These are phyloP conservation scores for Clunio marinus DNA, from an alignment of 2,888 invertebrate genomes.

Conservation along the genomic window DNA sequence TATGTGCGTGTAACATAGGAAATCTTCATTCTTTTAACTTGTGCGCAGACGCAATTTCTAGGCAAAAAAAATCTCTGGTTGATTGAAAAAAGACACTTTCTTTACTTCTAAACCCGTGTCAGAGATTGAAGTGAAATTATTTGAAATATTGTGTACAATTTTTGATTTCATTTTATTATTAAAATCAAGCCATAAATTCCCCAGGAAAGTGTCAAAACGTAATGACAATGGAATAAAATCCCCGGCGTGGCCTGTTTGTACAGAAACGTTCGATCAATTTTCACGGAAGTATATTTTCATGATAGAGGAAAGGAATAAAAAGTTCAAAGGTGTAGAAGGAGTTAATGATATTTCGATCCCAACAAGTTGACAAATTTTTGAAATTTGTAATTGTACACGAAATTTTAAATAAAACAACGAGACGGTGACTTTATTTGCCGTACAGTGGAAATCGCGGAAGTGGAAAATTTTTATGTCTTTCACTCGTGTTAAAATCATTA, in stretches of 20 bases:
- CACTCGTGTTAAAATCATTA: conserved; percentile 20
- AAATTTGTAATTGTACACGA: conserved; percentile 9
- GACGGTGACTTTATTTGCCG: neutral
- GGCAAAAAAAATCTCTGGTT: conserved; percentile 30
- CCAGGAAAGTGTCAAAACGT: neutral
- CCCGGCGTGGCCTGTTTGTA: conserved; percentile 2
- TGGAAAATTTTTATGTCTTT: neutral
- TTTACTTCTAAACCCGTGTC: conserved; percentile 13
- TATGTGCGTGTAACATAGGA: neutral
- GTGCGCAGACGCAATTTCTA: conserved; percentile 33
- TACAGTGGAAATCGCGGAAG: neutral
- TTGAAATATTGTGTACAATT: conserved; percentile 32
- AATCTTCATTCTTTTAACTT: conserved; percentile 21
- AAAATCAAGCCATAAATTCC: neutral
- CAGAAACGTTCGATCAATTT: conserved; percentile 2
- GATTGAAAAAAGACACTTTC: conserved; percentile 36
- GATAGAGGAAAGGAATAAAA: neutral
- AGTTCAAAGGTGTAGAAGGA: neutral
- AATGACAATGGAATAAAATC: neutral
- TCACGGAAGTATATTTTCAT: neutral
- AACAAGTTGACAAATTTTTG: neutral
- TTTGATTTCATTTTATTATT: conserved; percentile 25
- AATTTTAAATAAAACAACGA: neutral
- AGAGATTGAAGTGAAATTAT: conserved; percentile 20
- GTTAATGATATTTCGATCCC: neutral